Percentiles rank a stretch among this genome's conserved stretches.
Evolutionary conservation across 2,888 invertebrate genomes (phyloP).

Genomic region (Melanargia galathea): DNA sequence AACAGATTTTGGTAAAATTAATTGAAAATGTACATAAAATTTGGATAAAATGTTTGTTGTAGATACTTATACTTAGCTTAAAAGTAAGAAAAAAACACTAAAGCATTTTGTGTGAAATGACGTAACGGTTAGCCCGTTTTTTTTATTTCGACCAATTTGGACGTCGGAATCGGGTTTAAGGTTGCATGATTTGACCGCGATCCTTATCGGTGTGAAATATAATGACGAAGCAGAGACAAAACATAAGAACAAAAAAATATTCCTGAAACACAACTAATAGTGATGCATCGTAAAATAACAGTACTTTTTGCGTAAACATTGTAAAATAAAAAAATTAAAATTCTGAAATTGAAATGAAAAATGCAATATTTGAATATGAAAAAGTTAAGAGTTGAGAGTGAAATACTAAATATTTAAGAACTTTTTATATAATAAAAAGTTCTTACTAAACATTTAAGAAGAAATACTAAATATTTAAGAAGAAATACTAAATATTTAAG

Average conservation of each 20-base stretch:
- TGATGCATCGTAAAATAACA: not conserved
- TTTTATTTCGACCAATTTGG: conserved; percentile 36
- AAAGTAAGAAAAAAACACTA: conserved; percentile 42
- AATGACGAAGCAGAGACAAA: conserved; percentile 25
- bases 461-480: too few species aligned
- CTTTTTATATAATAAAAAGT: too few species aligned
- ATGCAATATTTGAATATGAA: not conserved
- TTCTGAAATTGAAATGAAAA: not conserved
- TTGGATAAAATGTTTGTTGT: too few species aligned
- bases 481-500: too few species aligned
- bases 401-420: too few species aligned
- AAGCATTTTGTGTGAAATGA: conserved; percentile 44
- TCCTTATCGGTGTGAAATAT: conserved; percentile 41
- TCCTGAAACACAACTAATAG: conserved; percentile 1
- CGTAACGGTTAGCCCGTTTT: conserved; percentile 42
- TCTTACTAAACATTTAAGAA: too few species aligned
- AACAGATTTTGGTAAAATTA: not conserved
- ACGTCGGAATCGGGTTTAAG: conserved; percentile 38
- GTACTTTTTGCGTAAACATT: not conserved
- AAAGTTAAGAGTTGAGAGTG: not conserved
- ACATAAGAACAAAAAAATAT: conserved; percentile 13
- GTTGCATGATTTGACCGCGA: conserved; percentile 39
- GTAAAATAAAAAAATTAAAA: not conserved
- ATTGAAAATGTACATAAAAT: not conserved
- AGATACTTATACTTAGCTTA: too few species aligned